Evolutionary conservation across 2,888 invertebrate species (phyloP).

Genomic region (Caenorhabditis drosophilae): DNA sequence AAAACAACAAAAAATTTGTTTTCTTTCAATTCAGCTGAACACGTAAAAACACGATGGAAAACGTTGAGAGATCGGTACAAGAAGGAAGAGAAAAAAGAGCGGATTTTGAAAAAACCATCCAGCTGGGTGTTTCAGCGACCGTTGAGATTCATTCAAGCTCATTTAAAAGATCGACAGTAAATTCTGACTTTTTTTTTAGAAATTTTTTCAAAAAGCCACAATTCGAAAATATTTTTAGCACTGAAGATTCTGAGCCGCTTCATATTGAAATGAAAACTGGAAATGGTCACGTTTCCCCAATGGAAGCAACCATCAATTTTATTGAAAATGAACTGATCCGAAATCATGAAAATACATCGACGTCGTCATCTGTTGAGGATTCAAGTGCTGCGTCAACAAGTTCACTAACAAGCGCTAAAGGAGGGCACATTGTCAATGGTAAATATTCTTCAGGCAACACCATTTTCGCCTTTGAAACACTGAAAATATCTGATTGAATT

Average conservation of each 20-base stretch:
- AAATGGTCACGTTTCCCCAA: conserved; percentile 40
- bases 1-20: too few relatives aligned
- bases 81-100: conserved; percentile 56
- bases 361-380: conserved; percentile 32
- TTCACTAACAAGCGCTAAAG: conserved; percentile 3
- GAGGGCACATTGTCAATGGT: too few relatives aligned
- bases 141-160: conserved; percentile 47
- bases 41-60: conserved; percentile 63
- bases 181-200: too few relatives aligned
- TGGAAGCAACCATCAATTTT: conserved; percentile 46
- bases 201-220: neutral
- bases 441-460: too few relatives aligned
- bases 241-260: conserved; percentile 28
- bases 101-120: conserved; percentile 36
- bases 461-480: too few relatives aligned
- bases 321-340: conserved; percentile 44
- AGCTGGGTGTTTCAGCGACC: conserved; percentile 47
- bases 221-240: conserved; percentile 12
- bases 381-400: conserved; percentile 24
- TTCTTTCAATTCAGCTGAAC: conserved; percentile 38
- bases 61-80: conserved; percentile 61
- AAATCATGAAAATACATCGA: conserved; percentile 23
- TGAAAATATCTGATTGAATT: neutral
- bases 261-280: conserved; percentile 14
- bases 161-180: conserved; percentile 39